Conservation (phyloP, 2,797 vertebrate species). For the Carduelis carduelis region DNA sequence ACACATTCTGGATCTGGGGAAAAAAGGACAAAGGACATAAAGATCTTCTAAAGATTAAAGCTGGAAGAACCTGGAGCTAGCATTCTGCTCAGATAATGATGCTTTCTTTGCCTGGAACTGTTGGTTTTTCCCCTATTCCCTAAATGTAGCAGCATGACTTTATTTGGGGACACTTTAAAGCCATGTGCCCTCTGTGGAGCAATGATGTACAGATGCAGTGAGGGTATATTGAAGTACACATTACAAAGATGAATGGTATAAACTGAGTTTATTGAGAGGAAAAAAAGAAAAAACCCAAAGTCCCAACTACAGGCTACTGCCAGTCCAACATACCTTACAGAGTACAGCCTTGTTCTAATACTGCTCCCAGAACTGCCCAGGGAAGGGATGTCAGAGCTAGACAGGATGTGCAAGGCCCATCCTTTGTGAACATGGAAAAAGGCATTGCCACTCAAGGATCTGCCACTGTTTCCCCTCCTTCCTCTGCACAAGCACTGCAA, state of each 20-base stretch:
- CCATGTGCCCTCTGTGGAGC: not conserved
- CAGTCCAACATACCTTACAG: not conserved
- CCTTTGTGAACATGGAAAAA: not conserved
- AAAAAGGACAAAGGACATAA: not conserved
- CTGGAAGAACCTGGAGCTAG: not conserved
- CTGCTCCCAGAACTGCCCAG: not conserved
- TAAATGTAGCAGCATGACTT: not conserved
- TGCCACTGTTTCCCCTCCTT: not conserved
- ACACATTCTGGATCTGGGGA: not conserved
- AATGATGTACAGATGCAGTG: not conserved
- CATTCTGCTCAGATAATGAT: not conserved
- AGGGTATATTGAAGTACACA: not conserved
- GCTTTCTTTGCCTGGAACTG: not conserved
- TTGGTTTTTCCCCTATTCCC: not conserved
- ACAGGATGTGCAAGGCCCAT: not conserved
- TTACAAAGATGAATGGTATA: not conserved
- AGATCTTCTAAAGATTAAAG: not conserved
- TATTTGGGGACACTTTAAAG: not conserved
- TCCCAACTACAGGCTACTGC: not conserved
- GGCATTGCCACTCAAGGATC: not conserved
- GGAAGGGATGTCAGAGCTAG: not conserved
- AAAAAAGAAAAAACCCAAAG: not conserved
- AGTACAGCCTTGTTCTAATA: not conserved
- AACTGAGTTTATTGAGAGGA: not conserved
- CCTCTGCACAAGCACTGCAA: not conserved